A percentile compares a stretch with the other conserved stretches of the same genome.
Conservation (phyloP, 2,797 vertebrate genomes). For the Diceros bicornis region DNA sequence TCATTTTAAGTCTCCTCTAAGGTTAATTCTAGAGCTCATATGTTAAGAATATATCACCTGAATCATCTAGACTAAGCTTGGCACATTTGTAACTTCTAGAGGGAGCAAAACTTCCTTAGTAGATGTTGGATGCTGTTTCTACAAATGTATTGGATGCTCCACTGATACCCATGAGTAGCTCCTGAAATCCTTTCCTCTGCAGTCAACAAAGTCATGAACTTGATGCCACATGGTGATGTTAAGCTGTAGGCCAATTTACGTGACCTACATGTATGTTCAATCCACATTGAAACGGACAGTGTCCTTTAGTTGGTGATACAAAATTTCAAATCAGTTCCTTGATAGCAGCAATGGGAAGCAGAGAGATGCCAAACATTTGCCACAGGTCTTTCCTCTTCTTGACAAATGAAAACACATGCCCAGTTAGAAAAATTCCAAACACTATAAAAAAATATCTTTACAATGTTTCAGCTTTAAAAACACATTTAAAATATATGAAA, state of each 20-base stretch:
- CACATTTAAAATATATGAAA: conserved; percentile 64
- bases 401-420: conserved; percentile 5
- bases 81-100: background rate
- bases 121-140: background rate
- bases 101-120: background rate
- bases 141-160: background rate
- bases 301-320: background rate
- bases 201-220: background rate
- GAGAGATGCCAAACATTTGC: background rate
- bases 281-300: background rate
- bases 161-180: background rate
- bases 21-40: background rate
- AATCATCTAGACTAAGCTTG: background rate
- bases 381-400: background rate
- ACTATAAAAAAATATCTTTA: conserved; percentile 43
- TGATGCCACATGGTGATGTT: background rate
- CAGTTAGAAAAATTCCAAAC: background rate
- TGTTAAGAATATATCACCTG: background rate
- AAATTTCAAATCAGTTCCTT: background rate
- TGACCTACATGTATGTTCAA: background rate
- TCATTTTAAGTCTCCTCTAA: background rate
- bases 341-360: background rate
- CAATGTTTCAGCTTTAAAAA: conserved; percentile 41
- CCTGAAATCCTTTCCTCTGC: background rate
- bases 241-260: background rate